A percentile compares a stretch with the other conserved stretches of the same genome.
Conservation (phyloP, 2,888 invertebrate species). For the Perdita meconis region DNA sequence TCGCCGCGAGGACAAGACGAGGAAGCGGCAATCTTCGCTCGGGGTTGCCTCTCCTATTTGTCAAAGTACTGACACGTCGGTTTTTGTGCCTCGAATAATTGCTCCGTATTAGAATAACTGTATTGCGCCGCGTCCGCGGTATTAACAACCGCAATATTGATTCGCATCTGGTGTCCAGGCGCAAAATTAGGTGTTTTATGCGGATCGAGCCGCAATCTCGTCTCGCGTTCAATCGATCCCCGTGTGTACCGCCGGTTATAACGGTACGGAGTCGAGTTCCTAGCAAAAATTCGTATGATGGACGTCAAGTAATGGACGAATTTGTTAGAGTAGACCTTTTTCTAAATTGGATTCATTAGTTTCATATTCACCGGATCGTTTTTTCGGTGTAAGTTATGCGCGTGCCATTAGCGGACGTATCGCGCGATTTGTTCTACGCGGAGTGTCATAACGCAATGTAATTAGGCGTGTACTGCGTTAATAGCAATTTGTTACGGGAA, state of each 20-base stretch:
- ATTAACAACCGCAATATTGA: conserved; percentile 21
- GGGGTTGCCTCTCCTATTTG: conserved; percentile 9
- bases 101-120: conserved; percentile 31
- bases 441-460: too few relatives aligned
- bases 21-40: background rate
- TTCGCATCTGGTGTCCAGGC: conserved; percentile 10
- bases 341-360: background rate
- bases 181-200: conserved; percentile 32
- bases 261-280: conserved; percentile 23
- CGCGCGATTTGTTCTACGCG: too few relatives aligned
- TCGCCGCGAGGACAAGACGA: background rate
- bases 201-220: conserved; percentile 4
- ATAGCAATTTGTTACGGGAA: too few relatives aligned
- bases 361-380: too few relatives aligned
- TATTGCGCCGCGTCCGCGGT: conserved; percentile 1
- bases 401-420: too few relatives aligned
- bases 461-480: too few relatives aligned
- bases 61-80: conserved; percentile 26
- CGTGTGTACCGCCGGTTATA: background rate
- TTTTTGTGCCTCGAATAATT: conserved; percentile 17
- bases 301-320: conserved; percentile 11
- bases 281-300: conserved; percentile 19
- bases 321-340: background rate
- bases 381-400: too few relatives aligned
- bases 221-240: background rate